Base-by-base conservation (phyloP, 2,888 invertebrate species). In the Nomada fabriciana region DNA sequence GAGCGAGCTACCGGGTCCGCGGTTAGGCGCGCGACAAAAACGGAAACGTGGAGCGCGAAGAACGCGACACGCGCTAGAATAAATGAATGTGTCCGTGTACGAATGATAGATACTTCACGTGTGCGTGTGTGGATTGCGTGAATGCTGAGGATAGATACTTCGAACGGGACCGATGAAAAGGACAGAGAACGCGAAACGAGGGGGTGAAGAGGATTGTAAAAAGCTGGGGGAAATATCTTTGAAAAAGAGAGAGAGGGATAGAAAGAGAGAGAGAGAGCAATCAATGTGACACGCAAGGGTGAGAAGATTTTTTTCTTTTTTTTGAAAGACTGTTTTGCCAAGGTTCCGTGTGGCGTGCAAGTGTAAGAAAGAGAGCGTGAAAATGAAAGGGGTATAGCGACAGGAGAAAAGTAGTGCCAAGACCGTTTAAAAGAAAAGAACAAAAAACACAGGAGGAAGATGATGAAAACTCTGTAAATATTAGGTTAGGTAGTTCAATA, bases 401-500 rank as follows among this genome's bases (percentile, higher is more conserved):
- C 63, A 82, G 85, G 83, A 80, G 86, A 88, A 88, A 90, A 81
- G 91, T 91, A 91, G 91, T 91, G 91, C 91, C 91, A 91, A 91
- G 91, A 91, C 90, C 90, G 89, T 89, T 76, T 89, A 85, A 85
- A 85, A 29, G n/a, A 20, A 43, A 55, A 10, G 20, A 20, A 20
- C 23, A 18, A 50, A 42, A 18, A 18, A 43, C 13, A 20, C 13
- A 20, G 11, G 20, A 23, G 4, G n/a, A 50, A 47, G 65, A 53
- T 2, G 53, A 53, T 1, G 52, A 68, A 18, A 89, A 91, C 87
- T 89, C 82, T 93, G 92, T 93, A 93, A 90, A 93, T 93, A 93
- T 92, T 93, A 93, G 91, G 91, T 85, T 93, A 93, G 93, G 91
- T 93, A 93, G 92, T 91, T 91, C 90, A 93, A 93, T 93, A 93